phyloP scores from a whole-genome alignment of 2,888 invertebrate genomes.

The Neoaliturus tenellus region DNA sequence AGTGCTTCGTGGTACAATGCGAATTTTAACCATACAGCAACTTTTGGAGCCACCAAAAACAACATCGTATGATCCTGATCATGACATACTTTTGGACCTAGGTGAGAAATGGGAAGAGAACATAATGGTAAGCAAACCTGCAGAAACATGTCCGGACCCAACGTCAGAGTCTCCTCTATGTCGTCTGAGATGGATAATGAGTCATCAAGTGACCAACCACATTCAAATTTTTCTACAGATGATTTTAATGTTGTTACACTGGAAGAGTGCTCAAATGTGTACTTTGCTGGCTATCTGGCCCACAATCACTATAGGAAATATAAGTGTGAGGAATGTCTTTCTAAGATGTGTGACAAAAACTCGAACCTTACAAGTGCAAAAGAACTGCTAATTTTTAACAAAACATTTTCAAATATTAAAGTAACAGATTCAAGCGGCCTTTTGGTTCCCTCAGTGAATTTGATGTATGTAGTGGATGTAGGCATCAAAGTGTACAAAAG shows the following conservation, averaged over 20 bases:
- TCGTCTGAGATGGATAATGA: slow-evolving; percentile 33
- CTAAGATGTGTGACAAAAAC: slow-evolving; percentile 13
- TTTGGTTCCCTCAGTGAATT: slow-evolving; percentile 9
- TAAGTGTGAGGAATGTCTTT: slow-evolving; percentile 42
- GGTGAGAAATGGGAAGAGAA: slow-evolving; percentile 19
- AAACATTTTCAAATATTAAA: slow-evolving; percentile 34
- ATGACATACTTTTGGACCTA: slow-evolving; percentile 54
- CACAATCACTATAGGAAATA: slow-evolving; percentile 42
- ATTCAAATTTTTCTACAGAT: not conserved
- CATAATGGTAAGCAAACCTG: not conserved
- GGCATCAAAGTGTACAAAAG: slow-evolving; percentile 18
- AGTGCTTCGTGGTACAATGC: slow-evolving; percentile 46
- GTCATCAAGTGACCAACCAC: not conserved
- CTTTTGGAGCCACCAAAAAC: slow-evolving; percentile 36
- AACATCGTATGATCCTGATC: slow-evolving; percentile 38
- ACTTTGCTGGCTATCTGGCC: slow-evolving; percentile 55
- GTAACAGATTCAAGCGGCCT: not conserved
- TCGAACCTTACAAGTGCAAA: slow-evolving; percentile 7
- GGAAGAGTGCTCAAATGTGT: slow-evolving; percentile 53
- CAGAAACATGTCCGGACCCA: not conserved
- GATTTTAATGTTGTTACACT: slow-evolving; percentile 23
- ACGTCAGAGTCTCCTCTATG: not conserved
- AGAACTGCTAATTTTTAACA: slow-evolving; percentile 21
- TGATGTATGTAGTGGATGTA: not conserved
- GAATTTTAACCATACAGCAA: not conserved